Conservation (phyloP, 2,888 invertebrate species). For the Himalopsyche kuldschensis region DNA sequence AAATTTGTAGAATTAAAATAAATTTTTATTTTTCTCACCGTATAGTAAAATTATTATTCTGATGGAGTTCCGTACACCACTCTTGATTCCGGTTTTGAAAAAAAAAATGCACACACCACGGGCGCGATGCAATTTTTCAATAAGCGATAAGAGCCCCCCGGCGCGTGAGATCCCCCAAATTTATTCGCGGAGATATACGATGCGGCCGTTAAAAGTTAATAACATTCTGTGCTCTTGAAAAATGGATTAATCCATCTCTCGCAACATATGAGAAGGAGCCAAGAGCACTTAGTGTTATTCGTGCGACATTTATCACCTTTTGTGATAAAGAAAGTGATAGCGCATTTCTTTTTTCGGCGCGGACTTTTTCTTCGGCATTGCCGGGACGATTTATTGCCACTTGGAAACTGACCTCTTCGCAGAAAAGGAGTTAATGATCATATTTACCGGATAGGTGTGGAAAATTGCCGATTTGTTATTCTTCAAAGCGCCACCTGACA, state of each 20-base stretch:
- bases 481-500: background rate
- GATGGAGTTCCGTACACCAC: no score
- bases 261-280: conserved; percentile 22
- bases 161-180: conserved; percentile 15
- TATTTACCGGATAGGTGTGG: background rate
- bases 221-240: conserved; percentile 39
- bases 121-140: background rate
- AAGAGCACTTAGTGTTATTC: conserved; percentile 36
- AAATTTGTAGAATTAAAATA: no score
- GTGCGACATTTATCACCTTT: conserved; percentile 39
- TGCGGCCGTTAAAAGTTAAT: conserved; percentile 38
- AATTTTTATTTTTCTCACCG: no score
- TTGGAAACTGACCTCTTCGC: conserved; percentile 16
- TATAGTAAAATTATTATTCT: no score
- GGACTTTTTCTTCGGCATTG: background rate
- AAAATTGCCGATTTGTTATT: background rate
- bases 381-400: conserved; percentile 24
- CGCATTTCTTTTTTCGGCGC: conserved; percentile 12
- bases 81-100: no score
- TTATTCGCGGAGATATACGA: conserved; percentile 30
- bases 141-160: background rate
- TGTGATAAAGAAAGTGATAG: conserved; percentile 16
- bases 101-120: background rate
- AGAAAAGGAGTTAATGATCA: background rate
- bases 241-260: conserved; percentile 39